Evolutionary conservation across 2,797 vertebrate genomes (phyloP), one percentile per base, ranked within the genome.

Genomic region (Lepus oiostolus): DNA sequence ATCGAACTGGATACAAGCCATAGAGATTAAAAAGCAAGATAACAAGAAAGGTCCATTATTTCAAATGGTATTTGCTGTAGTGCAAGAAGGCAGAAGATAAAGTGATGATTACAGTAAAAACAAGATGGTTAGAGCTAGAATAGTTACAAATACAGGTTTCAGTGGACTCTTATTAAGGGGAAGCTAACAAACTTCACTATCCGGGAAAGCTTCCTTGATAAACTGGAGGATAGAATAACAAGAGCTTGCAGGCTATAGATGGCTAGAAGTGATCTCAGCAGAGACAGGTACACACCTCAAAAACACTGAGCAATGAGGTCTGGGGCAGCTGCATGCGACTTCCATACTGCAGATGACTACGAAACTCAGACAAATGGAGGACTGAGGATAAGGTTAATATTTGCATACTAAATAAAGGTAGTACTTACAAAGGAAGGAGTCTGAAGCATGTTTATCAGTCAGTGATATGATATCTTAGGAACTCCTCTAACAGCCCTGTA

Each of bases 1-100:
- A 1, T 72, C 22, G 83, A 71, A 3, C 14, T 3, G 54, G 24
- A 72, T 62, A 84, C n/a, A 50, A 81, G 24, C 3, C 10, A 4
- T 70, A 35, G 9, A 79, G 24, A 71, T 80, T 81, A 74, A 83
- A 88, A 96, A 83, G 17, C 12, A 63, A 77, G 77, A 65, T 54
- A 52, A 32, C 1, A 54, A 52, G 9, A 70, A 50, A 88, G 70
- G 22, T 42, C 16, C 17, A 76, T 88, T 35, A 63, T 35, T 54
- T 75, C 70, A 5, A 58, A 50, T 68, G 28, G 8, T n/a, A 50
- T 47, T 22, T n/a, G 28, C 14, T 3, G 2, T 35, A n/a, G 16
- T 65, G 10, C 12, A 84, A 68, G 50, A 88, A 86, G 12, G 87
- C 2, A 35, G 32, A 79, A 85, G 50, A 80, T 22, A 62, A 87